Evolutionary conservation across 2,797 vertebrate genomes (phyloP), one percentile per base, ranked within the genome.

Genomic region (Carcharodon carcharias): DNA sequence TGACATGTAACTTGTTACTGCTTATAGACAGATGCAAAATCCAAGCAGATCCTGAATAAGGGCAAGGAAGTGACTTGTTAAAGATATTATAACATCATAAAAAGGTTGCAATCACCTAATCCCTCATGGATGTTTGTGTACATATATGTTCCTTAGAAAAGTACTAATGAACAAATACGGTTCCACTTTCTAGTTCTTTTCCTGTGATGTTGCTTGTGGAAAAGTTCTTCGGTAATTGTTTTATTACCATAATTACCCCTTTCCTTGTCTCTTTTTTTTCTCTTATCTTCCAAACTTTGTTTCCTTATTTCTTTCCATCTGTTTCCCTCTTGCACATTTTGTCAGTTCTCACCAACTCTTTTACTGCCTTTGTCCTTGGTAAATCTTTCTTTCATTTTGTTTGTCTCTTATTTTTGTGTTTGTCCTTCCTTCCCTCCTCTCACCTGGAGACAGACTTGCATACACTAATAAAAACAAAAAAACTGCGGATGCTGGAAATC

Each of bases 221-320:
- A 45, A 85, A 85, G 14, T 50, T 80, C 3, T n/a, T 80, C 12
- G 14, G 73, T 40, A n/a, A n/a, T 80, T 77, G 35, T 77, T 80
- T 69, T 11, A 40, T 80, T 80, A 8, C n/a, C 14, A 7, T 85
- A 50, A 35, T n/a, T 93, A 18, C 23, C 73, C 73, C 12, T n/a
- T 12, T 77, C 18, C 61, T 65, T 45, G 1, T 65, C 12, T 77
- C 35, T 1, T 11, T 35, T n/a, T 35, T 63, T 56, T 35, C n/a
- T n/a, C 91, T 93, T 93, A 16, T 67, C 91, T 93, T 23, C 7
- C 91, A 93, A 93, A 67, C 21, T 85, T 85, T 85, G 65, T 67
- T 77, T 77, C 31, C 35, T 77, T 35, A 35, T n/a, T 40, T 16
- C 73, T 31, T 58, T 67, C 16, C 16, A 6, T 63, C 18, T 63